Evolutionary conservation across 2,797 vertebrate species (phyloP).

Genomic region (Buphagus erythrorhynchus): DNA sequence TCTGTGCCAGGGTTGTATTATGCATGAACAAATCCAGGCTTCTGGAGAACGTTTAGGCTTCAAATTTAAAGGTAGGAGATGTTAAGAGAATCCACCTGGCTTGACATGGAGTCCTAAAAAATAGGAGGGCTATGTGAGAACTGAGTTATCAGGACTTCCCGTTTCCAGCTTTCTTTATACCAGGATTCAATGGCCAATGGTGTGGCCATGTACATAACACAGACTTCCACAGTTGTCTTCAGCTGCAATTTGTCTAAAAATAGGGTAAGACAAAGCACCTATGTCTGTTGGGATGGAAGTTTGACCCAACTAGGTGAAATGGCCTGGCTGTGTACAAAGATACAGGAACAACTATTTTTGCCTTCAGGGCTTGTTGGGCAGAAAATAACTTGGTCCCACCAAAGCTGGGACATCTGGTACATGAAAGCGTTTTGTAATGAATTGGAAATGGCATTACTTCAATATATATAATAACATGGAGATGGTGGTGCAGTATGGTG

Average conservation of each 20-base stretch:
- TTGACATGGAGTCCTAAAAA: not conserved
- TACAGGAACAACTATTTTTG: slow-evolving; percentile 1
- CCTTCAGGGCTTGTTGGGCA: slow-evolving; percentile 25
- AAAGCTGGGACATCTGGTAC: slow-evolving; percentile 55
- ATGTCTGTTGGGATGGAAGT: not conserved
- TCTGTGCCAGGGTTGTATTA: not conserved
- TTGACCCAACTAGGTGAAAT: not conserved
- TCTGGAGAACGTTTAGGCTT: not conserved
- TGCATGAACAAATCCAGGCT: not conserved
- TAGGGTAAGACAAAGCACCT: not conserved
- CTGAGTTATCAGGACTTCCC: not conserved
- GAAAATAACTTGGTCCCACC: slow-evolving; percentile 41
- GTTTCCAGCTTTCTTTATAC: not conserved
- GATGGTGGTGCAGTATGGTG: slow-evolving; percentile 52
- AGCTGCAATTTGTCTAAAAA: not conserved
- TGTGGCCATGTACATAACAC: not conserved
- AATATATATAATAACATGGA: slow-evolving; percentile 49
- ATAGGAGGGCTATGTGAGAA: not conserved
- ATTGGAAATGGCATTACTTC: slow-evolving; percentile 63
- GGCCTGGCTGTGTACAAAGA: not conserved
- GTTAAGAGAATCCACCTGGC: not conserved
- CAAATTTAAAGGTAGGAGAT: not conserved
- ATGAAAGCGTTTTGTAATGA: slow-evolving; percentile 52
- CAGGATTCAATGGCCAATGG: not conserved
- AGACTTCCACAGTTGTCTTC: not conserved